Base-by-base conservation (phyloP, 2,113 vertebrate species). In the Megatriorchis doriae region DNA sequence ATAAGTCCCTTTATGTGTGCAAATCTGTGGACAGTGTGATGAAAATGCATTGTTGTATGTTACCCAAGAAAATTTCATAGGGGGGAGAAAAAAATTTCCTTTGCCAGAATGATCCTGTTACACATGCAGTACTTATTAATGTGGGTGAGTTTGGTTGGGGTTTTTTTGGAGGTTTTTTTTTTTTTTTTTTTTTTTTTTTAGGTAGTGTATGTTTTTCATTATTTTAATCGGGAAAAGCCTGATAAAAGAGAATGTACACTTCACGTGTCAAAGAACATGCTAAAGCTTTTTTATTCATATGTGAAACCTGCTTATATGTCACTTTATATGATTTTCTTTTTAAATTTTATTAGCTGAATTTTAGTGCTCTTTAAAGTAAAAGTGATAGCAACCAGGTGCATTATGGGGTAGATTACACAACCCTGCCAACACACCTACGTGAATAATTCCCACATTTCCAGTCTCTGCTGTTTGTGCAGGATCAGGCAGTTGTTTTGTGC, bases 281-380 rank as follows among this genome's bases (percentile, higher is more conserved):
- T 93, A 63, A 80, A 93, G 52, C 63, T 83, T 90, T 94, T 80
- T 74, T 70, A 79, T 84, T 92, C 59, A 7, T 72, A 66, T 82
- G 48, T 78, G 73, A 91, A 92, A 93, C 48, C 74, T 87, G 74
- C 79, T 79, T 86, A 65, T 65, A 38, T 92, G 93, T 93, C 95
- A 88, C 59, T 89, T 92, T 38, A 84, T 90, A 53, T 81, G 73
- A 90, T 74, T 94, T 93, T 96, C 79, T 96, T 94, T 95, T 88
- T 31, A 59, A 83, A 95, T 87, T 93, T 89, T 91, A 92, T 93
- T 93, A 88, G 86, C 71, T 91, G 90, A 56, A 47, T 61, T 97
- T 92, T 91, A 96, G 81, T n/a, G 78, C 25, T 88, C n/a, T 95
- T 96, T 93, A 91, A 93, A 95, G 59, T 82, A 92, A 89, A 95